Evolutionary conservation across 1,140 invertebrate genomes (phyloP), one percentile per base, ranked within the genome.

Genomic region (Drosophila ironensis): DNA sequence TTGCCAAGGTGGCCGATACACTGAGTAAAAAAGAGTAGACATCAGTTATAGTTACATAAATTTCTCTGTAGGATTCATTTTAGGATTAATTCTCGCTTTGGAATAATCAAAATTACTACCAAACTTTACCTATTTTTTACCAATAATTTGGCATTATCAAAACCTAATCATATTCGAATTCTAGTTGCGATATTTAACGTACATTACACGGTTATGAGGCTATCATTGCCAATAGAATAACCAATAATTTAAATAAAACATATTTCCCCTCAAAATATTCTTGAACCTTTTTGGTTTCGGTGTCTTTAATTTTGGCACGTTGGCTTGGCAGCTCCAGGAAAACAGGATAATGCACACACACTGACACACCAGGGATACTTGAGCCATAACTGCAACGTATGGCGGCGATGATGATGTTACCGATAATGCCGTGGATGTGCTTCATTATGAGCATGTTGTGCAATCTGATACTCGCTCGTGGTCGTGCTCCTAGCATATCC

Each of bases 401-500:
- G 56, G 52, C 45, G 59, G 30, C 37, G 38, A 68, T 48, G 63
- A 57, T 56, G 51, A 71, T 19, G 67, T 28, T 82, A 66, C 17
- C 52, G 40, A 70, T 51, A 40, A 60, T 70, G 67, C 40, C 17
- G 24, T 30, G 56, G 22, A 35, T 44, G 66, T 44, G 33, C 54
- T 71, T 71, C 53, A 60, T 72, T 54, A 72, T 61, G 45, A 47
- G n/a, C 56, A 51, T 70, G 33, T 72, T 77, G 56, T 77, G 78
- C 78, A 84, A 84, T 78, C 64, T 71, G 78, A 84, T 86, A 84
- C 60, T 42, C 53, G 61, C 53, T 64, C 73, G 73, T 82, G 57
- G 73, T 78, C 73, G 50, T 57, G 45, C 70, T 54, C 33, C 76
- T 67, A 16, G 44, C 30, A 66, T 84, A 84, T 84, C 80, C 80